phyloP scores from a whole-genome alignment of 2,888 invertebrate genomes.

The Stenotaenia linearis region DNA sequence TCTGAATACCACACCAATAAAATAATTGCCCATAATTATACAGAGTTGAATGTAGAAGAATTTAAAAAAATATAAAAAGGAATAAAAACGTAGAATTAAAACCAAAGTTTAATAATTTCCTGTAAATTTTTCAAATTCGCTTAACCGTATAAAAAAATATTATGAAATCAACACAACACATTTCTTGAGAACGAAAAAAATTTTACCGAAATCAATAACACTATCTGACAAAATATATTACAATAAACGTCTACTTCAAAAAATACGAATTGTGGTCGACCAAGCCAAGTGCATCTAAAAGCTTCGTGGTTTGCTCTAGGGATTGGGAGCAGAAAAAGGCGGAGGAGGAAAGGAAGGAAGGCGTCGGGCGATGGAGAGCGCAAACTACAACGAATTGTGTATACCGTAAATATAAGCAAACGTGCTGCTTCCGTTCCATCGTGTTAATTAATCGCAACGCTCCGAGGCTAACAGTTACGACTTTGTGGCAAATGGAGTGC shows the following conservation, averaged over 20 bases:
- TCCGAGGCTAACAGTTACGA: conserved; percentile 7
- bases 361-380: background rate
- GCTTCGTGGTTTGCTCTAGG: conserved; percentile 2
- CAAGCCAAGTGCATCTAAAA: conserved; percentile 23
- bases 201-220: conserved; percentile 9
- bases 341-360: background rate
- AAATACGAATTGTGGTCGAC: conserved; percentile 21
- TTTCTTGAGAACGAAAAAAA: background rate
- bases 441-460: conserved; percentile 18
- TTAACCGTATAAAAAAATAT: too few relatives aligned
- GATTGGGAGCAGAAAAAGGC: conserved; percentile 17
- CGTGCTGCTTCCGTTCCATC: conserved; percentile 12
- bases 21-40: too few relatives aligned
- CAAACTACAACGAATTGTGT: background rate
- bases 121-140: too few relatives aligned
- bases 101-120: too few relatives aligned
- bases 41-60: too few relatives aligned
- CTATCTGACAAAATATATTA: conserved; percentile 20
- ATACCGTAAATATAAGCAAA: conserved; percentile 17
- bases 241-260: conserved; percentile 5
- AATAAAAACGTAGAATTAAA: too few relatives aligned
- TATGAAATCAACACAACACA: background rate
- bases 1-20: too few relatives aligned
- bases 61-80: too few relatives aligned
- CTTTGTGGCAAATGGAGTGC: conserved; percentile 23